A percentile compares a stretch with the other conserved stretches of the same genome.
Conservation (phyloP, 2,113 vertebrate genomes). For the Neopipo cinnamomea region DNA sequence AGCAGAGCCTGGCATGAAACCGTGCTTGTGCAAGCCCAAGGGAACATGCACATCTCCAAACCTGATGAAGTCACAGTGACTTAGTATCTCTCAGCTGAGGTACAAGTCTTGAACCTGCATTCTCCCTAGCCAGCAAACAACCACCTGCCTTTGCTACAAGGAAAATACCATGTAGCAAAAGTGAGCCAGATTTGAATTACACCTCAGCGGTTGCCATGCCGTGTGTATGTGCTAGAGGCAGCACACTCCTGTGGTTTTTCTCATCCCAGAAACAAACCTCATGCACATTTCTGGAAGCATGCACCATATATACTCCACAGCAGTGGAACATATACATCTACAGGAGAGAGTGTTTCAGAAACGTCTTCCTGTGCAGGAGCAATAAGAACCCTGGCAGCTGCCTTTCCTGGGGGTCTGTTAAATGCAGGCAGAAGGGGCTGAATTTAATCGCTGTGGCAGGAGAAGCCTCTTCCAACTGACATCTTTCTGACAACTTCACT, state of each 20-base stretch:
- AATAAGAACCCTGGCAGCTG: background rate
- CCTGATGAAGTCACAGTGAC: background rate
- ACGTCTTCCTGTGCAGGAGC: background rate
- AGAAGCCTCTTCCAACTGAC: background rate
- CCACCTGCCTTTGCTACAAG: background rate
- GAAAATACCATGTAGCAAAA: background rate
- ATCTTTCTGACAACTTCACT: background rate
- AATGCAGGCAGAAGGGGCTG: background rate
- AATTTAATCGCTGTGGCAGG: background rate
- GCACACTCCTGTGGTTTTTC: background rate
- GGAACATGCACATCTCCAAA: background rate
- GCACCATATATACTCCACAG: background rate
- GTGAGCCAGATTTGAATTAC: background rate
- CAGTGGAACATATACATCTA: background rate
- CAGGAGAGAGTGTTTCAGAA: background rate
- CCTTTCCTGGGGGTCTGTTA: background rate
- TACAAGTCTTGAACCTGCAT: background rate
- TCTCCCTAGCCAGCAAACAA: background rate
- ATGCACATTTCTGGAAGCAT: background rate
- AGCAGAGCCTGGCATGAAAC: background rate
- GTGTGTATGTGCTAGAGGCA: background rate
- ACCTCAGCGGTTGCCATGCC: rapidly evolving
- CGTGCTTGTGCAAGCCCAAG: background rate
- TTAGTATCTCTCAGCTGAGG: background rate
- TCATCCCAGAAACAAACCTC: background rate